Conservation (phyloP, 2,113 vertebrate genomes). For the Danionella cerebrum region DNA sequence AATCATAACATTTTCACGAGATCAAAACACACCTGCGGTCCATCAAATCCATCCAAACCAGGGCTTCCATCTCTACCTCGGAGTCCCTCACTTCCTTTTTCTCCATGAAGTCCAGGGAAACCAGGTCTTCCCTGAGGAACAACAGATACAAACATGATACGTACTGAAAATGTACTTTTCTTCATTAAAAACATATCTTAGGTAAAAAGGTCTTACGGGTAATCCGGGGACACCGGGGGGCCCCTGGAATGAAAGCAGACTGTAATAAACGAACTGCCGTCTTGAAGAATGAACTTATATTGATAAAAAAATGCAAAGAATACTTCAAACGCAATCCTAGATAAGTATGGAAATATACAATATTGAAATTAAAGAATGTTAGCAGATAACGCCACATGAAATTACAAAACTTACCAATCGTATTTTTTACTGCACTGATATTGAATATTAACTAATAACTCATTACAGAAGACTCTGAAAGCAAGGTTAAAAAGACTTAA, state of each 20-base stretch:
- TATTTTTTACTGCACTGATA: no score
- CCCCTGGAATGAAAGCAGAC: conserved; percentile 53
- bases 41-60: conserved; percentile 76
- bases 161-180: background rate
- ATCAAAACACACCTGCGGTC: conserved; percentile 67
- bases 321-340: no score
- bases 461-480: no score
- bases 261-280: background rate
- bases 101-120: conserved; percentile 51
- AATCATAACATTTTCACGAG: background rate
- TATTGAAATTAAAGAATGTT: no score
- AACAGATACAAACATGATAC: background rate
- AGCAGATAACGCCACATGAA: no score
- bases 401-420: no score
- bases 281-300: no score
- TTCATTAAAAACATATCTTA: no score
- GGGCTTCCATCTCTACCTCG: conserved; percentile 73
- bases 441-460: no score
- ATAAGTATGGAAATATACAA: no score
- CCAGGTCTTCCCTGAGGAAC: conserved; percentile 58
- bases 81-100: conserved; percentile 56
- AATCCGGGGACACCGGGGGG: conserved; percentile 62
- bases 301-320: no score
- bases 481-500: no score
- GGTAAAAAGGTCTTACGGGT: conserved; percentile 51